Evolutionary conservation across 2,888 invertebrate genomes (phyloP).

Genomic region (Digitonthophagus gazella): DNA sequence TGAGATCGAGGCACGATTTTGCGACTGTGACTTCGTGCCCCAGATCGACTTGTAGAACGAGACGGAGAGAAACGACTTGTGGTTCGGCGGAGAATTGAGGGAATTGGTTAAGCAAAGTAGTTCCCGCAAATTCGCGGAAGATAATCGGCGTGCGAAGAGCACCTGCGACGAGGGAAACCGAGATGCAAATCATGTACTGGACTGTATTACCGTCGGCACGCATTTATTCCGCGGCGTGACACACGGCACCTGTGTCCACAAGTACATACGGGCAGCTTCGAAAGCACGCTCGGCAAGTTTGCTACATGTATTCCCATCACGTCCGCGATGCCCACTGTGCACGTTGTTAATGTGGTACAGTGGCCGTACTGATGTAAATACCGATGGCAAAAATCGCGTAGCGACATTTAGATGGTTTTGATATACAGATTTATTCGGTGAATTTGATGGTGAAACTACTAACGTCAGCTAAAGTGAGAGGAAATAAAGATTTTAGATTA

Average conservation of each 20-base stretch:
- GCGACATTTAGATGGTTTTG: too few species aligned
- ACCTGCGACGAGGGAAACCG: neutral
- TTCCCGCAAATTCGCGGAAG: neutral
- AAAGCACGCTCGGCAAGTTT: neutral
- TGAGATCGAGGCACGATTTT: neutral
- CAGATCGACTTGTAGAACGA: neutral
- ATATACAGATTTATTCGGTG: too few species aligned
- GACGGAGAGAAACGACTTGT: neutral
- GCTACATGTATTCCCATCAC: neutral
- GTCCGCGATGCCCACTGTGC: neutral
- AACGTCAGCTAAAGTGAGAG: too few species aligned
- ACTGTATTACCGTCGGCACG: neutral
- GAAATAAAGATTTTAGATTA: too few species aligned
- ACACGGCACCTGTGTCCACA: neutral
- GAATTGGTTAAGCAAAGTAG: neutral
- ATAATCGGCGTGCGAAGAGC: neutral
- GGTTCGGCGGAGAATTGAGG: neutral
- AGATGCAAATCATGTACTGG: neutral
- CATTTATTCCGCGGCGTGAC: neutral
- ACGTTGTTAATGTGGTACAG: neutral
- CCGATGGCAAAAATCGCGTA: neutral
- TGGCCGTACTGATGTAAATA: neutral
- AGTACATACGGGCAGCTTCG: neutral
- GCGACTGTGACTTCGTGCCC: neutral
- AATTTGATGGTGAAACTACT: too few species aligned